Evolutionary conservation across 2,888 invertebrate genomes (phyloP).

Genomic region (Nineta flava): DNA sequence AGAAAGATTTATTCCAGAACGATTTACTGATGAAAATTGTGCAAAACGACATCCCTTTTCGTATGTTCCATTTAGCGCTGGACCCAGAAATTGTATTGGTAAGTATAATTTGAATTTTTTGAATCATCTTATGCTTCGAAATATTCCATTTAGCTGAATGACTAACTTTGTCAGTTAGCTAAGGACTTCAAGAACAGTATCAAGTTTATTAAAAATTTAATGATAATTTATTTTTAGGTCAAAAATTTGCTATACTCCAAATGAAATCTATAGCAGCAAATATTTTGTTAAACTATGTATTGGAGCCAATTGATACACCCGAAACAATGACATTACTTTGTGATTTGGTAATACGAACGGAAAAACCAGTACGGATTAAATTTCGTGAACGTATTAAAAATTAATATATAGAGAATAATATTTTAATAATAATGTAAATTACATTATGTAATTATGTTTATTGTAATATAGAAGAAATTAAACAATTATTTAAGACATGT

Average conservation of each 20-base stretch:
- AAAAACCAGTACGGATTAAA: not conserved
- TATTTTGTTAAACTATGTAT: slow-evolving; percentile 30
- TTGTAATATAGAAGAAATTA: too few species aligned
- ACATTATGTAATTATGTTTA: too few species aligned
- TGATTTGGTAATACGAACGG: slow-evolving; percentile 20
- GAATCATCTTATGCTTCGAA: not conserved
- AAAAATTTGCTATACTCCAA: slow-evolving; percentile 19
- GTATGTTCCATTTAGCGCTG: slow-evolving; percentile 4
- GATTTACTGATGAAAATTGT: not conserved
- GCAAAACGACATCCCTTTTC: slow-evolving; percentile 3
- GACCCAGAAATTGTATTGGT: slow-evolving; percentile 5
- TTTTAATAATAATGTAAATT: too few species aligned
- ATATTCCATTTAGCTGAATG: not conserved
- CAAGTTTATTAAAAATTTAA: not conserved
- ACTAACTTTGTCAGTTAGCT: not conserved
- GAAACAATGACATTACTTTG: slow-evolving; percentile 26
- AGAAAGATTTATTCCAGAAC: slow-evolving; percentile 3
- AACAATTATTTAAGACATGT: too few species aligned
- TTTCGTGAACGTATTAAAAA: not conserved
- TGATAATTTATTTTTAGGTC: slow-evolving; percentile 32
- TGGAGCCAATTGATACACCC: slow-evolving; percentile 28
- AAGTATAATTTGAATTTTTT: not conserved
- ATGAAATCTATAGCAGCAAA: slow-evolving; percentile 23
- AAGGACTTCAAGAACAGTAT: not conserved
- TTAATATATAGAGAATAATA: not conserved